Evolutionary conservation across 1,140 invertebrate genomes (phyloP).

Genomic region (Helicorthomorpha holstii): DNA sequence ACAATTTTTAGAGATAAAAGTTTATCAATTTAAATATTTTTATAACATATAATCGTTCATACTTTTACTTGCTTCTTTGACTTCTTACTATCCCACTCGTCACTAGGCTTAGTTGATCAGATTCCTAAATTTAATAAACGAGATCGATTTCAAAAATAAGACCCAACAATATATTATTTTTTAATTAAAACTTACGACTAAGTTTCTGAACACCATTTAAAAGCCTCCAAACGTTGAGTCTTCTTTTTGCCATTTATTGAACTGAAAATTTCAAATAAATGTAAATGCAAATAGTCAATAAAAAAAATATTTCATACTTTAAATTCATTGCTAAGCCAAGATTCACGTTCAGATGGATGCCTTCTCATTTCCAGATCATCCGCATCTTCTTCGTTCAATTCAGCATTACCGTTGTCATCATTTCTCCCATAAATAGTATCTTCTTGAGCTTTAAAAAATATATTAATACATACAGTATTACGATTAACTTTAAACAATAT

Average conservation of each 20-base stretch:
- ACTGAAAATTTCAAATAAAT: too few species aligned
- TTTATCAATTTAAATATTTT: background rate
- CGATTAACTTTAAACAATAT: too few species aligned
- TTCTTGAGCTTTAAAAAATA: background rate
- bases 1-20: conserved; percentile 5
- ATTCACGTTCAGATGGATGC: conserved; percentile 1
- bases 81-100: background rate
- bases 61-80: background rate
- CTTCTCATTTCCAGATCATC: background rate
- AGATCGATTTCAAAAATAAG: too few species aligned
- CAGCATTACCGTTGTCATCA: conserved; percentile 1
- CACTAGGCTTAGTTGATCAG: background rate
- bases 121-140: too few species aligned
- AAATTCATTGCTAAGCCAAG: background rate
- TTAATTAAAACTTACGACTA: too few species aligned
- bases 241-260: too few species aligned
- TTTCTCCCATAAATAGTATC: conserved; percentile 7
- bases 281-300: too few species aligned
- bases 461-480: background rate
- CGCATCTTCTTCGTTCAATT: background rate
- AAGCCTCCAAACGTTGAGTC: too few species aligned
- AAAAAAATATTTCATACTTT: too few species aligned
- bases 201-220: too few species aligned
- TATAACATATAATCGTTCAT: background rate
- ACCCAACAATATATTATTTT: too few species aligned